Evolutionary conservation across 2,888 invertebrate genomes (phyloP), one percentile per base, ranked within the genome.

Genomic region (Cenopis cana): DNA sequence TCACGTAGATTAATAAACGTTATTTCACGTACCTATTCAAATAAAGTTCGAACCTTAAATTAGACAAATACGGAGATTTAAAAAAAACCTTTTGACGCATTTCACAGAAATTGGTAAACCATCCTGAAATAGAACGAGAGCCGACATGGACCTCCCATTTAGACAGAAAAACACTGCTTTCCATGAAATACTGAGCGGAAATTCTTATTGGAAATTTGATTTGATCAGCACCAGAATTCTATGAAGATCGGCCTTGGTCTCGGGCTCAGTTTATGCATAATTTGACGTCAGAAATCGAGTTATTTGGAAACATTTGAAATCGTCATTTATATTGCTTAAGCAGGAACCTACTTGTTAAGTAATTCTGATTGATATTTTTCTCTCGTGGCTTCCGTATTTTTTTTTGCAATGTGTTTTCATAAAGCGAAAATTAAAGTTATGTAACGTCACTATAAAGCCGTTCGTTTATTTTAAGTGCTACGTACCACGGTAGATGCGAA

Each of bases 401-500:
- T 66, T 38, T 60, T 70, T 46, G 36, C 50, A 46, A 46, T 66
- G 46, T 59, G 14, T 70, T 60, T 55, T 24, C 55, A 55, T 55
- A 24, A 66, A 60, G 60, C 49, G 24, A 54, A 60, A 70, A 66
- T 66, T 66, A 71, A 66, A 64, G 67, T 67, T 59, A 68, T 69
- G 59, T 69, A 69, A 62, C 61, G 57, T 73, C 70, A 66, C 66
- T 52, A 79, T 76, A 79, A 75, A 76, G 75, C 77, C 76, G 73
- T 78, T 74, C 74, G 73, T 76, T 77, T 76, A 72, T 77, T 81
- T 78, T 78, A 80, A 76, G 77, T 77, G 72, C 52, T 18, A 49
- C 61, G 67, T 72, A 46, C 41, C 59, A 66, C 46, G 55, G 59
- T 46, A 52, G 61, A 33, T 29, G 56, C 68, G 74, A 66, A 38